A percentile compares a stretch with the other conserved stretches of the same genome.
Conservation (phyloP, 2,888 invertebrate genomes). For the Ophion obscuratus region DNA sequence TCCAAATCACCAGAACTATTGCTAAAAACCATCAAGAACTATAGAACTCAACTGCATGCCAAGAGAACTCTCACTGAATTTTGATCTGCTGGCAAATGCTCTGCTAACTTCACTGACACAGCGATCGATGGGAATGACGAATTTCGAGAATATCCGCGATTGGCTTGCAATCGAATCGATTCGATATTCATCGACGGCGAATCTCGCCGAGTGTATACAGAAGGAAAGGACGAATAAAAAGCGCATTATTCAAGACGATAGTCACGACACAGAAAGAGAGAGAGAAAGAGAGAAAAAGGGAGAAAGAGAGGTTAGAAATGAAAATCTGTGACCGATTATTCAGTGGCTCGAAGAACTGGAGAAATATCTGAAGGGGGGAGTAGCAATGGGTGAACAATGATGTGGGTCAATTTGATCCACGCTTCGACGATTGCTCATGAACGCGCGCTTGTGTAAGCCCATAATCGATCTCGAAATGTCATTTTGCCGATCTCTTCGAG, state of each 20-base stretch:
- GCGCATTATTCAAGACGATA: conserved; percentile 48
- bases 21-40: no score
- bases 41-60: no score
- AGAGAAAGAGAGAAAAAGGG: neutral
- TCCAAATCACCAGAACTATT: no score
- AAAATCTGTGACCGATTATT: conserved; percentile 66
- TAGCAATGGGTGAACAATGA: conserved; percentile 62
- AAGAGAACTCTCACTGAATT: no score
- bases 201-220: neutral
- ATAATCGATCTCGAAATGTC: conserved; percentile 18
- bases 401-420: conserved; percentile 70
- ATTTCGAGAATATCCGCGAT: conserved; percentile 40
- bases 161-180: conserved; percentile 40
- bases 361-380: conserved; percentile 37
- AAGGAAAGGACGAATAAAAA: conserved; percentile 13
- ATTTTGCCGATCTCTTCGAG: conserved; percentile 33
- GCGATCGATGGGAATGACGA: conserved; percentile 47
- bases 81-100: no score
- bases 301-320: neutral
- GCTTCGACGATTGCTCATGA: conserved; percentile 64
- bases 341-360: conserved; percentile 48
- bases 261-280: neutral
- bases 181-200: conserved; percentile 22
- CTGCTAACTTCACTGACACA: no score
- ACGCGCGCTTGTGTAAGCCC: conserved; percentile 39